Conservation (phyloP, 2,113 vertebrate species). For the Odocoileus virginianus region DNA sequence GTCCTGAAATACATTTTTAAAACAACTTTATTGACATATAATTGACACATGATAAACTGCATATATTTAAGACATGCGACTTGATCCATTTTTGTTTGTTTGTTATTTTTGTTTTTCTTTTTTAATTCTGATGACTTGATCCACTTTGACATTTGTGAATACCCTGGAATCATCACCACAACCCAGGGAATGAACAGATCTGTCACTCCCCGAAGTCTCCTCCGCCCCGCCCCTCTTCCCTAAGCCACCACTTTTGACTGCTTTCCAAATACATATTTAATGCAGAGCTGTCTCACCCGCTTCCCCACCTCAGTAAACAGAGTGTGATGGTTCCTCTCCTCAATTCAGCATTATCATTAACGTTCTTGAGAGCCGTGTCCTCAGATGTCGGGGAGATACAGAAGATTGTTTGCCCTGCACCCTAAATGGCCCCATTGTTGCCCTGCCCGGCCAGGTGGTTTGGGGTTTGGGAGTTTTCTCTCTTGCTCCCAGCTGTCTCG, state of each 20-base stretch:
- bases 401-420: background rate
- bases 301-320: background rate
- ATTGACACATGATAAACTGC: background rate
- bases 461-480: background rate
- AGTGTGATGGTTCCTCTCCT: background rate
- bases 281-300: background rate
- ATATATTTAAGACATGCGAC: background rate
- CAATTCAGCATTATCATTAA: background rate
- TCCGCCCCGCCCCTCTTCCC: background rate
- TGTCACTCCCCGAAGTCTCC: background rate
- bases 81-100: background rate
- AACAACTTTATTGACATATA: background rate
- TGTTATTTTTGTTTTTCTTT: background rate
- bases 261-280: background rate
- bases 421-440: background rate
- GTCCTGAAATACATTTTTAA: background rate
- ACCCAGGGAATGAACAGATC: background rate
- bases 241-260: background rate
- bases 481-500: background rate
- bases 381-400: background rate
- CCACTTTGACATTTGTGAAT: background rate
- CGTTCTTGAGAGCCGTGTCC: background rate
- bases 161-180: background rate
- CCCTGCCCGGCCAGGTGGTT: accelerated
- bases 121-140: background rate